phyloP scores from a whole-genome alignment of 92 coral and sea anemone genomes.

The Desmophyllum pertusum region DNA sequence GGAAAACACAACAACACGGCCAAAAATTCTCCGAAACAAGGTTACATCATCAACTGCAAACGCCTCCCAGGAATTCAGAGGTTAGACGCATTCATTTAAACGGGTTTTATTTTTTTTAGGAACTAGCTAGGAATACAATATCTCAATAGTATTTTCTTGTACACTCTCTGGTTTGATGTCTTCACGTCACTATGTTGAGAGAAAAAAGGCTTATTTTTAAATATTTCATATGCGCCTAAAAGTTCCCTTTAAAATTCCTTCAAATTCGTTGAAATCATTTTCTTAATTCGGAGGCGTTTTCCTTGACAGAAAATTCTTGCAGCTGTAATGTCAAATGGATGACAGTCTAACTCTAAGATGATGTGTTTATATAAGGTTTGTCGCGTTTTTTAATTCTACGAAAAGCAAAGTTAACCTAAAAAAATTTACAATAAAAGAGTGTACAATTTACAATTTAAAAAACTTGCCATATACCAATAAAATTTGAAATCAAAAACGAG shows the following conservation, averaged over 20 bases:
- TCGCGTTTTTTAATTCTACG: not conserved
- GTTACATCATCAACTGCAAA: not conserved
- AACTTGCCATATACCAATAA: not conserved
- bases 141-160: not conserved
- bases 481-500: not conserved
- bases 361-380: slow-evolving; percentile 10
- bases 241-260: not conserved
- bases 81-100: not conserved
- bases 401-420: not conserved
- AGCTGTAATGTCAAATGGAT: not conserved
- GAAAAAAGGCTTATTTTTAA: not conserved
- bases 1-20: not conserved
- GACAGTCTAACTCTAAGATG: not conserved
- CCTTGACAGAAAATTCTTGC: not conserved
- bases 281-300: not conserved
- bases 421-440: not conserved
- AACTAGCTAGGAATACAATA: not conserved
- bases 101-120: not conserved
- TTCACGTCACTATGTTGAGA: not conserved
- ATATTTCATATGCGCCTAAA: not conserved
- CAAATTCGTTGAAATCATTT: not conserved
- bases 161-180: not conserved
- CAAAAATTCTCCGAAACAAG: not conserved
- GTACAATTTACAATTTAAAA: not conserved
- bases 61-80: not conserved